phyloP scores from a whole-genome alignment of 1,140 invertebrate genomes.

The Rhagoletis pomonella region DNA sequence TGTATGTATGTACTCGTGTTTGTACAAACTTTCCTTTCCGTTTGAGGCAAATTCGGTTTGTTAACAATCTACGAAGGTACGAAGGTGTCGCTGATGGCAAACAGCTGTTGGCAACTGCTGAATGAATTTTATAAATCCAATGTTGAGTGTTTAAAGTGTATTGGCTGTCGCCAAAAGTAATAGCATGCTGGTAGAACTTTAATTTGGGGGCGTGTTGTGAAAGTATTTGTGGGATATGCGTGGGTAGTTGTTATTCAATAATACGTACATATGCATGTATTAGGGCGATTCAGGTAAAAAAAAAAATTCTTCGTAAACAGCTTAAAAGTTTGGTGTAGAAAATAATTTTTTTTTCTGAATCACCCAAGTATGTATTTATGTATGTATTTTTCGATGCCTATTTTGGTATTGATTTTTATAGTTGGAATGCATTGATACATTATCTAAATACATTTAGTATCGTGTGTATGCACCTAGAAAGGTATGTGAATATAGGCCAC shows the following conservation, averaged over 20 bases:
- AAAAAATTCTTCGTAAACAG: too few species aligned
- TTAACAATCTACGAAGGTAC: background rate
- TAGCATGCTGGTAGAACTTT: background rate
- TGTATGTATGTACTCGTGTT: background rate
- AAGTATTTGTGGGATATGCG: conserved; percentile 10
- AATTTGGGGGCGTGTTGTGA: conserved; percentile 34
- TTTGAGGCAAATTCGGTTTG: background rate
- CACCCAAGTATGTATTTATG: background rate
- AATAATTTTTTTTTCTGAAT: too few species aligned
- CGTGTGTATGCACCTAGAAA: background rate
- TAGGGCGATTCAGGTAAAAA: too few species aligned
- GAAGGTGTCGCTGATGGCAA: conserved; percentile 3
- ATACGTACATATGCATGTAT: background rate
- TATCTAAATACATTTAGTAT: background rate
- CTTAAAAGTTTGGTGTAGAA: too few species aligned
- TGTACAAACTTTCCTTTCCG: conserved; percentile 4
- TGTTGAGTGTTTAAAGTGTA: background rate
- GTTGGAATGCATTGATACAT: background rate
- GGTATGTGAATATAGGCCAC: background rate
- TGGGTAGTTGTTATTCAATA: conserved; percentile 13
- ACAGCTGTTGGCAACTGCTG: conserved; percentile 49
- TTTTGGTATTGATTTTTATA: background rate
- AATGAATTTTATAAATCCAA: conserved; percentile 4
- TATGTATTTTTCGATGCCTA: background rate
- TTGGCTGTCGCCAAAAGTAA: background rate